phyloP scores from a whole-genome alignment of 2,113 vertebrate species.

The Pituophis catenifer region DNA sequence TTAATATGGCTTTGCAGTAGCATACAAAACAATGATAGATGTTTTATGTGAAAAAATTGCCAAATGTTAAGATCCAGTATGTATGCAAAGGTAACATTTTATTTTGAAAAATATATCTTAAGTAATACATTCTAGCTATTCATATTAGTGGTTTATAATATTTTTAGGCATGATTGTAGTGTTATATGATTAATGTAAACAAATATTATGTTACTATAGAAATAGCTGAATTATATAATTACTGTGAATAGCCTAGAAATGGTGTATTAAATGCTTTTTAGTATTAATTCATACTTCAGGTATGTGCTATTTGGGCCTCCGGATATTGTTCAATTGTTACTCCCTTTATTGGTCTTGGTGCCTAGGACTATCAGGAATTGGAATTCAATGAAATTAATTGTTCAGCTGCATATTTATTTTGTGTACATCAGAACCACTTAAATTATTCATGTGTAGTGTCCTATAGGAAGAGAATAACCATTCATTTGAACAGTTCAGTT shows the following conservation, averaged over 20 bases:
- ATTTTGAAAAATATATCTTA: neutral
- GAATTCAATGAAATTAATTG: neutral
- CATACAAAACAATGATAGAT: neutral
- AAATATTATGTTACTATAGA: neutral
- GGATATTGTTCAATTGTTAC: neutral
- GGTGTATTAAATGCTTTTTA: neutral
- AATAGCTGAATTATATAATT: neutral
- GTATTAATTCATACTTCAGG: neutral
- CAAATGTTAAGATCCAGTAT: neutral
- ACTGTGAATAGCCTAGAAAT: neutral
- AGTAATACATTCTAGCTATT: neutral
- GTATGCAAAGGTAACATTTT: neutral
- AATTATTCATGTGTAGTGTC: neutral
- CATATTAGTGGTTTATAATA: neutral
- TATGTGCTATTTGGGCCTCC: neutral
- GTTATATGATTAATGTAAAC: neutral
- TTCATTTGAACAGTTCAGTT: slow-evolving; percentile 4
- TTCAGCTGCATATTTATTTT: neutral
- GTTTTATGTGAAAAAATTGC: neutral
- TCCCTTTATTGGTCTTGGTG: neutral
- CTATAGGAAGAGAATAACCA: slow-evolving; percentile 5
- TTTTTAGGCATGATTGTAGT: neutral
- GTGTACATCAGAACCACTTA: neutral
- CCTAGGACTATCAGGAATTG: neutral
- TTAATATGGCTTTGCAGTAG: neutral